Evolutionary conservation across 2,797 vertebrate species (phyloP).

Genomic region (Fratercula arctica): DNA sequence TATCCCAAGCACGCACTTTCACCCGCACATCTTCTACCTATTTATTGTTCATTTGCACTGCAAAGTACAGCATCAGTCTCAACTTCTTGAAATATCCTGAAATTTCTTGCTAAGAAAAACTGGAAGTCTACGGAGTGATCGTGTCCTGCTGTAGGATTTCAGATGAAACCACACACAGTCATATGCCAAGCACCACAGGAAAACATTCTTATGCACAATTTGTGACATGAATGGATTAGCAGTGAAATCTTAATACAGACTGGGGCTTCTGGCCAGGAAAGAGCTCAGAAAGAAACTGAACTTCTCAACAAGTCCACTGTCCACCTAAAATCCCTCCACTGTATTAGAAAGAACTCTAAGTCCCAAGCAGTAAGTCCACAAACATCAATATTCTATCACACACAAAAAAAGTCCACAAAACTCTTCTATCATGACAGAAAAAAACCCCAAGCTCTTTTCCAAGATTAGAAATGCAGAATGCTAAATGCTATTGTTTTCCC

Average conservation of each 20-base stretch:
- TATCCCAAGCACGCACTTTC: background rate
- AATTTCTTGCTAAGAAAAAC: rapidly evolving
- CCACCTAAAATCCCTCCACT: background rate
- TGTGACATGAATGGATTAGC: background rate
- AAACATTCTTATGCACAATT: background rate
- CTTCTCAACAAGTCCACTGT: background rate
- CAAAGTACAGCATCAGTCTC: background rate
- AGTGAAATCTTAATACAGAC: background rate
- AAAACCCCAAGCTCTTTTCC: rapidly evolving
- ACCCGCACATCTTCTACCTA: background rate
- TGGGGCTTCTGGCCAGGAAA: background rate
- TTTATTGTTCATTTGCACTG: background rate
- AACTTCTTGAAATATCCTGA: background rate
- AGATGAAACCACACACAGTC: background rate
- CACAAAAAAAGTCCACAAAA: background rate
- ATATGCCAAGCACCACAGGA: background rate
- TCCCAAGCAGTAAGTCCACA: background rate
- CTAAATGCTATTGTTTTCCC: background rate
- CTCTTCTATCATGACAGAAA: background rate
- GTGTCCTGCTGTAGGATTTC: rapidly evolving
- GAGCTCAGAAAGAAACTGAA: background rate
- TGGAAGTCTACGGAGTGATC: rapidly evolving
- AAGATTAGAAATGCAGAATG: background rate
- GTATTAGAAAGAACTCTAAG: background rate
- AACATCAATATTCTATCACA: background rate